A percentile compares a stretch with the other conserved stretches of the same genome.
phyloP scores from a whole-genome alignment of 2,888 invertebrate genomes.

The Blastobasis adustella region DNA sequence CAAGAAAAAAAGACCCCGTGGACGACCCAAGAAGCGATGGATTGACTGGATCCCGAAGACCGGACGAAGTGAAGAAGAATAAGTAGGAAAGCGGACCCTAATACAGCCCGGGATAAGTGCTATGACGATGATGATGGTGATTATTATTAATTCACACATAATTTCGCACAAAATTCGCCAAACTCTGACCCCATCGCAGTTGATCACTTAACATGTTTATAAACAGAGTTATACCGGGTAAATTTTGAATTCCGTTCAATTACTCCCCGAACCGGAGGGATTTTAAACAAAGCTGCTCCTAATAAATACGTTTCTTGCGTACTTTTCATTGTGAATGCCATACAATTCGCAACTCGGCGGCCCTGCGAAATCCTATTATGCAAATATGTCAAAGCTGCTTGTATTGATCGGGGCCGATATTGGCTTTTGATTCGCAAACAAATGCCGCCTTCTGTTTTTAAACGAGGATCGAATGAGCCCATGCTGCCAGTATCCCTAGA shows the following conservation, averaged over 20 bases:
- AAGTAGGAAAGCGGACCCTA: no score
- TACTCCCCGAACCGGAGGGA: not conserved
- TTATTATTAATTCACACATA: not conserved
- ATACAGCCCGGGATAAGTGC: no score
- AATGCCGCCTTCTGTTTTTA: slow-evolving; percentile 57
- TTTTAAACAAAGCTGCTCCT: not conserved
- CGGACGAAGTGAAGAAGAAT: not conserved
- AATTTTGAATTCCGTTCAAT: not conserved
- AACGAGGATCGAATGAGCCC: slow-evolving; percentile 34
- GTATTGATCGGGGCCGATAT: slow-evolving; percentile 62
- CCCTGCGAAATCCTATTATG: slow-evolving; percentile 62
- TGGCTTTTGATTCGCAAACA: slow-evolving; percentile 69
- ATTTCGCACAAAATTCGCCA: not conserved
- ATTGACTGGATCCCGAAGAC: no score
- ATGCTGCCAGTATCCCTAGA: no score
- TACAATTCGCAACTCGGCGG: slow-evolving; percentile 3
- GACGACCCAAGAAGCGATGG: no score
- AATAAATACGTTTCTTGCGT: slow-evolving; percentile 3
- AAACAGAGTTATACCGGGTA: not conserved
- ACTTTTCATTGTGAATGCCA: slow-evolving; percentile 4
- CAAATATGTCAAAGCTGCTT: slow-evolving; percentile 61
- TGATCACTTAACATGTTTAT: not conserved
- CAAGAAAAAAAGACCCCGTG: no score
- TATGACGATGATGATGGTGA: no score
- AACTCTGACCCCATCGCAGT: not conserved